Evolutionary conservation across 2,797 vertebrate species (phyloP), one percentile per base, ranked within the genome.

Genomic region (Artibeus jamaicensis): DNA sequence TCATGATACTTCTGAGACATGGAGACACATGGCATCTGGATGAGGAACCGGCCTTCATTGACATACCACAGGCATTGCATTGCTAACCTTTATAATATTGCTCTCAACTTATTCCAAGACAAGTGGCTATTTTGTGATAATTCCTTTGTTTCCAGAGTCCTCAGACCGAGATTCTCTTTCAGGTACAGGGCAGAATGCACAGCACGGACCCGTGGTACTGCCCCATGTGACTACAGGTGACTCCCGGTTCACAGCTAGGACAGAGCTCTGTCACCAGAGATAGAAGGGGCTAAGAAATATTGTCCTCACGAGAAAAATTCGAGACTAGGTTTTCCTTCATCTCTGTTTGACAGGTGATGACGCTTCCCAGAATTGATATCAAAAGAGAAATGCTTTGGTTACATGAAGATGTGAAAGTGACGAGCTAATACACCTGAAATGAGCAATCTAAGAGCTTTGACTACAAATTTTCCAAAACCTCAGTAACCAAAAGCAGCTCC

Each of bases 401-500:
- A 83, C 84, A 82, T 67, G 78, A 92, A 96, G 92, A 76, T 53
- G 71, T 26, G 3, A 93, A 96, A 86, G n/a, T 46, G 88, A 57
- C 55, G 87, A 79, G 65, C 46, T 62, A 55, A 88, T 57, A 59
- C 21, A 91, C 81, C 55, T 91, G 82, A 94, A 95, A 95, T 77
- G 82, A 96, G 90, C 37, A 92, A 89, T 71, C 65, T 77, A 71
- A 91, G 84, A 94, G 59, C 42, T 73, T 77, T 18, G 73, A 89
- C 86, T 74, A 86, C 8, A 10, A 65, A 50, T 97, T 84, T 78
- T 93, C 81, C 92, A 68, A 96, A 84, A 93, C 53, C 59, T 92
- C 57, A 18, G n/a, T 83, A 89, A 96, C 88, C 92, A 84, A 95
- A 94, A 94, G 76, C 78, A 93, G 48, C 48, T 97, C 74, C 39